phyloP scores from a whole-genome alignment of 2,888 invertebrate species.

The Branchipolynoe longqiensis region DNA sequence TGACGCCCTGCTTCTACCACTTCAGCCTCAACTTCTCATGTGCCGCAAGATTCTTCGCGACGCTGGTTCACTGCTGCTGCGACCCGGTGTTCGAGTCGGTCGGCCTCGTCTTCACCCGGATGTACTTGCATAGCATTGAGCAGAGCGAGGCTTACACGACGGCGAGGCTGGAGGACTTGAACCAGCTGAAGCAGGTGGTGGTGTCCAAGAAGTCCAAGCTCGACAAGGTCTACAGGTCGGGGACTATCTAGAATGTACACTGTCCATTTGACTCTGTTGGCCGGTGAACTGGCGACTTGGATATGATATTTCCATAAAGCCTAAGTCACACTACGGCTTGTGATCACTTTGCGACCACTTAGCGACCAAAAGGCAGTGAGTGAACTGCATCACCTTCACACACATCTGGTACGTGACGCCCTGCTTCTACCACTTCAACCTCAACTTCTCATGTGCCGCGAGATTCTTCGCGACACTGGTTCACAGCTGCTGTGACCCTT shows the following conservation, averaged over 20 bases:
- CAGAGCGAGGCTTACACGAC: background rate
- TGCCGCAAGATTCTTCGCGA: conserved; percentile 70
- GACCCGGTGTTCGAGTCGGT: conserved; percentile 63
- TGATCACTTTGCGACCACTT: no score
- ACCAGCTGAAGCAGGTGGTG: conserved; percentile 10
- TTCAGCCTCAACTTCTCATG: conserved; percentile 87
- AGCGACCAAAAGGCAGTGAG: no score
- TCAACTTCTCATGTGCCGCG: conserved; percentile 85
- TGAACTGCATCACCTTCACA: conserved; percentile 84
- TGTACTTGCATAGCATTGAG: conserved; percentile 16
- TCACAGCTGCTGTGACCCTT: conserved; percentile 62
- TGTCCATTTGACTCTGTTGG: no score
- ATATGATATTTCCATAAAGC: no score
- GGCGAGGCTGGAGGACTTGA: background rate
- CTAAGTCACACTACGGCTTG: no score
- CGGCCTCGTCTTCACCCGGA: conserved; percentile 61
- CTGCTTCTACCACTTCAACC: conserved; percentile 86
- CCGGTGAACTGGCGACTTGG: no score
- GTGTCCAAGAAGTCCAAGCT: background rate
- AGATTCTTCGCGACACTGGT: conserved; percentile 55
- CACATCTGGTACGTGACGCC: conserved; percentile 90
- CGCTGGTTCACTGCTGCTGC: conserved; percentile 59
- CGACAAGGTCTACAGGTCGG: no score
- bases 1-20: conserved; percentile 86
- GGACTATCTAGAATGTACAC: no score